phyloP scores from a whole-genome alignment of 1,140 invertebrate genomes.

The Drosophila busckii region DNA sequence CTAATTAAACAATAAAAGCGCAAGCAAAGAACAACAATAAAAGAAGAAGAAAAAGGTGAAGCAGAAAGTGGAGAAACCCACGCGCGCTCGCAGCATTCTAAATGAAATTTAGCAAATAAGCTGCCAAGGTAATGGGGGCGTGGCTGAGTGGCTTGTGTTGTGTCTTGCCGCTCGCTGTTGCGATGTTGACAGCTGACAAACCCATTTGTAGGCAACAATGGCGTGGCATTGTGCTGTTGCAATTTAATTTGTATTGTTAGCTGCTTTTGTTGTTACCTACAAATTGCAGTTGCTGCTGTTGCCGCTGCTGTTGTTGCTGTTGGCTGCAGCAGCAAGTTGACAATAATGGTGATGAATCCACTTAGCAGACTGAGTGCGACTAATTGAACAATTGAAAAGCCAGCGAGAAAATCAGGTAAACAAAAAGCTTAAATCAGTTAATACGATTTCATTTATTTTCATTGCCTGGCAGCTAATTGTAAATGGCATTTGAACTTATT shows the following conservation, averaged over 20 bases:
- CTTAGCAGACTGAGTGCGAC: slow-evolving; percentile 35
- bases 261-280: too few species aligned
- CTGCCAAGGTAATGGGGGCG: slow-evolving; percentile 21
- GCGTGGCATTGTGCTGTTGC: slow-evolving; percentile 63
- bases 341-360: slow-evolving; percentile 63
- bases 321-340: slow-evolving; percentile 44
- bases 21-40: slow-evolving; percentile 29
- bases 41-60: not conserved
- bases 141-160: slow-evolving; percentile 5
- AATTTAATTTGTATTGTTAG: slow-evolving; percentile 72
- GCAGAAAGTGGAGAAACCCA: slow-evolving; percentile 10
- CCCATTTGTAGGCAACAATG: slow-evolving; percentile 64
- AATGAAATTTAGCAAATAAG: slow-evolving; percentile 60
- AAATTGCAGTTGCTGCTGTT: slow-evolving; percentile 25
- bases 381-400: not conserved
- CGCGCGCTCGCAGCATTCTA: slow-evolving; percentile 20
- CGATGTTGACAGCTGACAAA: slow-evolving; percentile 60
- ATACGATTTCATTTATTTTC: slow-evolving; percentile 19
- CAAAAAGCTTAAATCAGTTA: slow-evolving; percentile 24
- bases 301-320: slow-evolving; percentile 11
- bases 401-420: too few species aligned
- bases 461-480: slow-evolving; percentile 40
- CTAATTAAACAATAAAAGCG: slow-evolving; percentile 75
- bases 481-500: slow-evolving; percentile 29
- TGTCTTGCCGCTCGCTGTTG: slow-evolving; percentile 3